These are phyloP conservation scores for Coenonympha glycerion DNA, from an alignment of 2,888 invertebrate genomes.

Conservation along the genomic window DNA sequence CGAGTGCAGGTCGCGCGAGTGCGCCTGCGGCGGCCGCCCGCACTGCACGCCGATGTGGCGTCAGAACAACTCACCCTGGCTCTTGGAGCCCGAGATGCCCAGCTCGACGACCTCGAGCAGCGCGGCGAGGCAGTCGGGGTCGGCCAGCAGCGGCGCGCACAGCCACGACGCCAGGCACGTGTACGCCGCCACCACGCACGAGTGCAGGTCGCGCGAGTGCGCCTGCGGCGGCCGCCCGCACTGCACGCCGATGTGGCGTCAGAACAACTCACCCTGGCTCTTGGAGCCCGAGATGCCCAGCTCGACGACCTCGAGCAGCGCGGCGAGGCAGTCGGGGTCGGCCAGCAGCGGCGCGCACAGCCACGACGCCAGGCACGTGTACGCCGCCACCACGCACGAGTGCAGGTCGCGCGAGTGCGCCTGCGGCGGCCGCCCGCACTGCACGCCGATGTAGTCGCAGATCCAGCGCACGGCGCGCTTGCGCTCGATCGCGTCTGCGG, in stretches of 20 bases:
- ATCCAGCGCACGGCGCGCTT: slow-evolving; percentile 97
- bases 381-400: slow-evolving; percentile 94
- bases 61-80: no score
- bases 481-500: slow-evolving; percentile 90
- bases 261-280: slow-evolving; percentile 74
- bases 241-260: background rate
- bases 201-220: no score
- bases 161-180: no score
- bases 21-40: no score
- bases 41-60: no score
- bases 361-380: slow-evolving; percentile 94
- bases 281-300: slow-evolving; percentile 97
- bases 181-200: no score
- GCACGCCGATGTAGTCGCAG: slow-evolving; percentile 97
- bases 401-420: slow-evolving; percentile 95
- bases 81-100: no score
- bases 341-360: slow-evolving; percentile 92
- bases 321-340: slow-evolving; percentile 93
- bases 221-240: background rate
- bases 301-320: slow-evolving; percentile 97
- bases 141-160: no score
- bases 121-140: no score
- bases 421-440: slow-evolving; percentile 95
- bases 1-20: no score
- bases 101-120: no score